These are phyloP conservation scores for Hystrix cristata DNA, from an alignment of 2,113 vertebrate species.

Conservation along the genomic window DNA sequence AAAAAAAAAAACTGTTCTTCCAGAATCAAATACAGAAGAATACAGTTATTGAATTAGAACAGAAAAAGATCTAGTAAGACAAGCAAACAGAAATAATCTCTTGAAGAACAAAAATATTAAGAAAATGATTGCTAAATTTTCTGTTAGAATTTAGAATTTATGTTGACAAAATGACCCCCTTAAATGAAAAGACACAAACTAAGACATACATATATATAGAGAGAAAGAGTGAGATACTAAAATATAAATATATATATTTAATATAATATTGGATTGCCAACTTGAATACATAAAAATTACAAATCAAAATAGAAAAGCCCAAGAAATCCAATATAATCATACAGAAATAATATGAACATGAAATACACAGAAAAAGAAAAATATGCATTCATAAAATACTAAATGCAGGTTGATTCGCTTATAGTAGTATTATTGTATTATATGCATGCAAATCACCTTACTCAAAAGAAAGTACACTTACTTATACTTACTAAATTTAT, in stretches of 20 bases:
- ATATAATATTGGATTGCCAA: not conserved
- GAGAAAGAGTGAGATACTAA: too few relatives aligned
- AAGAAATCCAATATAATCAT: not conserved
- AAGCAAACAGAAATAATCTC: not conserved
- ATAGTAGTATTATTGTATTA: not conserved
- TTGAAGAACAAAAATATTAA: not conserved
- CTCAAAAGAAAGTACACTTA: not conserved
- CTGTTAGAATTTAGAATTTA: slow-evolving; percentile 12
- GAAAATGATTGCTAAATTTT: not conserved
- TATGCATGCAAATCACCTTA: not conserved
- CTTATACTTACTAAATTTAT: not conserved
- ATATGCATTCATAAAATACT: not conserved
- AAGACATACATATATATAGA: not conserved
- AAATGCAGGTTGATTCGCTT: not conserved
- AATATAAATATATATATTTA: not conserved
- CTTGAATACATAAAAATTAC: not conserved
- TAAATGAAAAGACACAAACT: not conserved
- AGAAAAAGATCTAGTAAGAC: not conserved
- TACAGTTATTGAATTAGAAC: not conserved
- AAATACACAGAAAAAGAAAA: not conserved
- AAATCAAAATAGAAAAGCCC: not conserved
- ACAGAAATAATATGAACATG: not conserved
- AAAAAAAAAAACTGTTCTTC: not conserved
- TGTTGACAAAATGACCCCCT: not conserved
- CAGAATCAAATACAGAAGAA: not conserved